A percentile compares a stretch with the other conserved stretches of the same genome.
Conservation (phyloP, 2,797 vertebrate genomes). For the Anisognathus igniventris region DNA sequence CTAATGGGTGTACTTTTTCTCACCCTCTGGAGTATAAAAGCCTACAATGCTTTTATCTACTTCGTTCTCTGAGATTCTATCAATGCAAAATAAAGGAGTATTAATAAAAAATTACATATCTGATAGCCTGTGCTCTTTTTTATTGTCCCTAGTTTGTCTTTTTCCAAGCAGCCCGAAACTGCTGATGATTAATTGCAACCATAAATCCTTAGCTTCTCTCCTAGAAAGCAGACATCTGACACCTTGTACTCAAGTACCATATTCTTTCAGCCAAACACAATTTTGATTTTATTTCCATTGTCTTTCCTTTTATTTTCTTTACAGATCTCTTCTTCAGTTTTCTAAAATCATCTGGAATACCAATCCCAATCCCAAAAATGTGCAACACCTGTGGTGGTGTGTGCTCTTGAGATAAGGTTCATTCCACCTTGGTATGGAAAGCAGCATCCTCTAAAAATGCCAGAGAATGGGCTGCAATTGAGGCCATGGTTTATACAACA, state of each 20-base stretch:
- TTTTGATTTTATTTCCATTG: not conserved
- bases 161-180: not conserved
- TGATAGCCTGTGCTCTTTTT: not conserved
- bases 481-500: not conserved
- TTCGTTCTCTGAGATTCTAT: not conserved
- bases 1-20: not conserved
- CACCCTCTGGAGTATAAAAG: not conserved
- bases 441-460: not conserved
- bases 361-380: not conserved
- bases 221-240: not conserved
- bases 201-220: not conserved
- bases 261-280: not conserved
- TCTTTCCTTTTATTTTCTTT: not conserved
- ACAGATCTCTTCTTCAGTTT: not conserved
- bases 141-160: not conserved
- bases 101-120: not conserved
- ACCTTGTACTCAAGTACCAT: not conserved
- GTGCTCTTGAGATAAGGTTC: not conserved
- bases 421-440: not conserved
- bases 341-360: not conserved
- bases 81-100: not conserved
- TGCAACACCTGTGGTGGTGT: not conserved
- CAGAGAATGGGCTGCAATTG: not conserved
- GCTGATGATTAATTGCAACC: not conserved
- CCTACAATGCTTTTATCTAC: not conserved